Conservation (phyloP, 2,888 invertebrate genomes). For the Ichneumon xanthorius region DNA sequence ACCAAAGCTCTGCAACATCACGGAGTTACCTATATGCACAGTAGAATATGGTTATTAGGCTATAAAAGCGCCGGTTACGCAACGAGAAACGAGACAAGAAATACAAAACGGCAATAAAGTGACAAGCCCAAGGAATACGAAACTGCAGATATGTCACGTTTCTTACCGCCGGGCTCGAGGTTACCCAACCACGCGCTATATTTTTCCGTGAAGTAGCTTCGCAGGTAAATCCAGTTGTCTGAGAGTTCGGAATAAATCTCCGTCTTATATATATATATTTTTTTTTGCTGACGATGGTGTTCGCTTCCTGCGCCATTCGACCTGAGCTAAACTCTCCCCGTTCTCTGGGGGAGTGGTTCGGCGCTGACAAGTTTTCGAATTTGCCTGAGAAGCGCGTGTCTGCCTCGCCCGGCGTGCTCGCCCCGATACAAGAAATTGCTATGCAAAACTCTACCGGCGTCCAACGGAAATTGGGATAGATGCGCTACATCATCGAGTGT, state of each 20-base stretch:
- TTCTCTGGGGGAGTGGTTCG: constrained; percentile 17
- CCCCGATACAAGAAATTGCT: constrained; percentile 72
- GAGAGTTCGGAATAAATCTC: constrained; percentile 69
- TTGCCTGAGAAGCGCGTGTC: constrained; percentile 68
- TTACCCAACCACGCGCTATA: constrained; percentile 30
- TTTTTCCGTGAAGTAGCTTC: constrained; percentile 7
- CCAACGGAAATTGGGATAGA: constrained; percentile 66
- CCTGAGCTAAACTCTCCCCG: background rate
- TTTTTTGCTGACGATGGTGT: background rate
- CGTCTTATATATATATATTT: constrained; percentile 44
- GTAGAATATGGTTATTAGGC: constrained; percentile 29
- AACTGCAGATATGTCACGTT: constrained; percentile 44
- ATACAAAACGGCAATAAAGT: constrained; percentile 17
- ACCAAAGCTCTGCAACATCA: constrained; percentile 4
- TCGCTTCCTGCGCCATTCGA: background rate
- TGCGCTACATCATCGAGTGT: constrained; percentile 27
- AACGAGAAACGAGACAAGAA: constrained; percentile 28
- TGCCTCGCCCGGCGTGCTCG: constrained; percentile 37
- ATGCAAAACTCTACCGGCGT: constrained; percentile 71
- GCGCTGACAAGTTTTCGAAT: constrained; percentile 77
- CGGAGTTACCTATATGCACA: background rate
- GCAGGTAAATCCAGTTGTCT: constrained; percentile 54
- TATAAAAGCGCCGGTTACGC: constrained; percentile 29
- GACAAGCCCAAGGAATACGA: constrained; percentile 30
- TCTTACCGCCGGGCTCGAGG: constrained; percentile 2